Conservation (phyloP, 2,113 vertebrate genomes). For the Ceyx cyanopectus region DNA sequence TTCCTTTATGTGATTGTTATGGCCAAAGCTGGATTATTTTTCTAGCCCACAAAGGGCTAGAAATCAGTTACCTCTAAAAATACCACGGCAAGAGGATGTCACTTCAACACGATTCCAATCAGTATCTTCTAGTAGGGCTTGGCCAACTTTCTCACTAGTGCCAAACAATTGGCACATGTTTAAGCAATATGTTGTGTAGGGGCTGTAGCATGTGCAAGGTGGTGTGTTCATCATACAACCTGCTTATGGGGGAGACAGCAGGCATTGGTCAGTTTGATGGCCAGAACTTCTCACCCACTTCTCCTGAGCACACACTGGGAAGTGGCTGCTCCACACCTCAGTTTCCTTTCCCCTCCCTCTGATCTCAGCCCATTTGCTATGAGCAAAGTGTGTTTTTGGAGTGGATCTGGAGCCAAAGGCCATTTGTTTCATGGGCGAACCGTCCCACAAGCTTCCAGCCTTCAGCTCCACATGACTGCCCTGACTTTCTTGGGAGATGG, state of each 20-base stretch:
- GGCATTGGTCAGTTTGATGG: accelerated
- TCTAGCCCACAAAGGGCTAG: not conserved
- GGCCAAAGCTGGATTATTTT: not conserved
- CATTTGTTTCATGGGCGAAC: not conserved
- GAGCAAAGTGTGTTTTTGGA: not conserved
- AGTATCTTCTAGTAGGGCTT: not conserved
- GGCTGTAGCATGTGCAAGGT: not conserved
- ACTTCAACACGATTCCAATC: not conserved
- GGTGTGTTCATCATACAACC: not conserved
- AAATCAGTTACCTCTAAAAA: constrained; percentile 38
- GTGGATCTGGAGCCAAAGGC: not conserved
- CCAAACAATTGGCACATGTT: not conserved
- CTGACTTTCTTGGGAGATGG: not conserved
- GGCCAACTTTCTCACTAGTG: not conserved
- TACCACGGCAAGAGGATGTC: not conserved
- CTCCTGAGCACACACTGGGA: not conserved
- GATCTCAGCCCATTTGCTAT: not conserved
- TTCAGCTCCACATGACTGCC: constrained; percentile 12
- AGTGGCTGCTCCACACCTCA: not conserved
- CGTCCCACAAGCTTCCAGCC: not conserved
- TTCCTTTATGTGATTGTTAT: not conserved
- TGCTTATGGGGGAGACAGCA: not conserved
- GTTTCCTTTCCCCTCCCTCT: not conserved
- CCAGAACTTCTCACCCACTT: not conserved
- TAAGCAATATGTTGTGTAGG: not conserved